Base-by-base conservation (phyloP, 2,113 vertebrate genomes). In the Apaloderma vittatum region DNA sequence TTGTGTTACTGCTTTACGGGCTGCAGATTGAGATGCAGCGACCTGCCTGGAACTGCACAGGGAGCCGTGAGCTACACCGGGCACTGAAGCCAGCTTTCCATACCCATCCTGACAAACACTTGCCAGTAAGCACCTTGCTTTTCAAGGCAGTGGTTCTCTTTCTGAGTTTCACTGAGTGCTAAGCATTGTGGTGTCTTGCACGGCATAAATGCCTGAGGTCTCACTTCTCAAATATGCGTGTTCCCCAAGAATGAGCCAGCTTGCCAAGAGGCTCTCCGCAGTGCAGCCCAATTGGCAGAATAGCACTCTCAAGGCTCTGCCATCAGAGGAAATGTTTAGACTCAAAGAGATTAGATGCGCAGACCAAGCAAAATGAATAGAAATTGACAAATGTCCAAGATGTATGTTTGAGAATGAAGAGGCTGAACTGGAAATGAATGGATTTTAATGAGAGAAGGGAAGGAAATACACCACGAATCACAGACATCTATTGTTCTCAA, bases 301-400 rank as follows among this genome's bases (percentile, higher is more conserved):
- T 7, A 74, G 34, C 55, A n/a, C 65, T 75, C 83, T 63, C 57
- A 81, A 84, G 57, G 46, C 62, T 90, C 45, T 94, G 83, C 89
- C 86, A 93, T 84, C 52, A 55, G 51, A 94, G 48, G 59, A 88
- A 93, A 92, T 52, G 23, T 74, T 86, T 65, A 29, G 59, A 67
- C 67, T 94, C 79, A 80, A 90, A 86, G 61, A 95, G 52, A 91
- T 93, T 89, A 96, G 65, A 95, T 93, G 89, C 12, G 5, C 70
- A 87, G 65, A 68, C 73, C 87, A 89, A 95, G 67, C 72, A 90
- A 88, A 2, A 95, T 92, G 79, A 96, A 95, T 81, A 87, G 91
- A 86, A 89, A 49, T 75, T 96, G 93, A 96, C 68, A 94, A 96
- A 96, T 89, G 93, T 94, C 91, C 96, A 97, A 94, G 89, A 96